Evolutionary conservation across 2,888 invertebrate species (phyloP).

Genomic region (Euplexia lucipara): DNA sequence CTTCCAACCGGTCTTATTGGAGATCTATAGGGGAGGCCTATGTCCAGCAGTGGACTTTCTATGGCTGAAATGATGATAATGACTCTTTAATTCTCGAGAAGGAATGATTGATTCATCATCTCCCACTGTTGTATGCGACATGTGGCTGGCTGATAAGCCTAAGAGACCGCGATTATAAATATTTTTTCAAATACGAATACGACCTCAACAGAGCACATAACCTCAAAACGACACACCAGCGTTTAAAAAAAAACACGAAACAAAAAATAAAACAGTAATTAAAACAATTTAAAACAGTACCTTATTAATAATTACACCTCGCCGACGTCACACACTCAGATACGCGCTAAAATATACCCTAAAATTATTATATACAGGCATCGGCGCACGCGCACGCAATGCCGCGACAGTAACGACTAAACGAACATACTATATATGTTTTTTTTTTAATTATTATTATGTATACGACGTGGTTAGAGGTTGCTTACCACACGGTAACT

Average conservation of each 20-base stretch:
- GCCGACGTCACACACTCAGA: constrained; percentile 39
- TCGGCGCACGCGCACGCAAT: constrained; percentile 33
- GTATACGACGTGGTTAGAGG: constrained; percentile 36
- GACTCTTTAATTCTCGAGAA: too few species aligned
- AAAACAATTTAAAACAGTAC: constrained; percentile 11
- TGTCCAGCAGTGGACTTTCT: too few species aligned
- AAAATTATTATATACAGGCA: constrained; percentile 50
- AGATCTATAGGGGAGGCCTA: too few species aligned
- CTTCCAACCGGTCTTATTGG: too few species aligned
- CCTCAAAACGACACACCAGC: constrained; percentile 38
- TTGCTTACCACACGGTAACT: constrained; percentile 45
- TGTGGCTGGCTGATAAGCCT: too few species aligned
- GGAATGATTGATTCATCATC: too few species aligned
- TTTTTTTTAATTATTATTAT: constrained; percentile 39
- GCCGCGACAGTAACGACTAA: constrained; percentile 51
- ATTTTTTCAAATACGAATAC: background rate
- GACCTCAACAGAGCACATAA: constrained; percentile 37
- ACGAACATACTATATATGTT: constrained; percentile 34
- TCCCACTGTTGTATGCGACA: too few species aligned
- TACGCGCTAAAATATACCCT: constrained; percentile 38
- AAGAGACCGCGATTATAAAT: too few species aligned
- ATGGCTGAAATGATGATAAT: too few species aligned
- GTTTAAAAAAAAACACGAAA: constrained; percentile 27
- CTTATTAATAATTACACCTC: constrained; percentile 28
- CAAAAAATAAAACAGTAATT: constrained; percentile 17